Evolutionary conservation across 2,113 vertebrate genomes (phyloP).

Genomic region (Uropsilus gracilis): DNA sequence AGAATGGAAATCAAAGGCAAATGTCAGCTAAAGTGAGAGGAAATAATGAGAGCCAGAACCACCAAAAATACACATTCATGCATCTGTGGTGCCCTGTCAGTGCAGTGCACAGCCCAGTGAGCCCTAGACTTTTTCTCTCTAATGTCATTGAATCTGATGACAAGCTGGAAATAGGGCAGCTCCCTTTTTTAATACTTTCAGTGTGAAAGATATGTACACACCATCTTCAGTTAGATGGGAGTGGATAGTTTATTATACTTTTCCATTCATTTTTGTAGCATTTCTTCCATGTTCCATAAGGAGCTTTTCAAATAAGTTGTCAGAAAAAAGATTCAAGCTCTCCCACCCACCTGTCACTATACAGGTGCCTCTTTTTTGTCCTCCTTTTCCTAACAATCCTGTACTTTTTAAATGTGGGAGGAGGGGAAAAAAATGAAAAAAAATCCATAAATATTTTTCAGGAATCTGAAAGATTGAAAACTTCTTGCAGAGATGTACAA

Average conservation of each 20-base stretch:
- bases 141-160: background rate
- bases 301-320: background rate
- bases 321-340: background rate
- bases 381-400: too few relatives aligned
- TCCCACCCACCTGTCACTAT: too few relatives aligned
- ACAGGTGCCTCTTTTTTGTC: too few relatives aligned
- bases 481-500: background rate
- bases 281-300: background rate
- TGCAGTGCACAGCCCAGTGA: too few relatives aligned
- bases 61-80: background rate
- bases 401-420: too few relatives aligned
- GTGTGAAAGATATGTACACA: background rate
- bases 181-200: background rate
- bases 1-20: background rate
- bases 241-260: background rate
- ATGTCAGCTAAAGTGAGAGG: background rate
- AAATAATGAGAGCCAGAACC: background rate
- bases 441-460: background rate
- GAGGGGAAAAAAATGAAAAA: too few relatives aligned
- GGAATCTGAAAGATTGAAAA: background rate
- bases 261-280: background rate
- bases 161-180: background rate
- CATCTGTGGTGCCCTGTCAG: rapidly evolving
- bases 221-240: background rate
- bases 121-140: background rate